These are phyloP conservation scores for Dicranocentrus wangi DNA, from an alignment of 2,888 invertebrate genomes.

Conservation along the genomic window DNA sequence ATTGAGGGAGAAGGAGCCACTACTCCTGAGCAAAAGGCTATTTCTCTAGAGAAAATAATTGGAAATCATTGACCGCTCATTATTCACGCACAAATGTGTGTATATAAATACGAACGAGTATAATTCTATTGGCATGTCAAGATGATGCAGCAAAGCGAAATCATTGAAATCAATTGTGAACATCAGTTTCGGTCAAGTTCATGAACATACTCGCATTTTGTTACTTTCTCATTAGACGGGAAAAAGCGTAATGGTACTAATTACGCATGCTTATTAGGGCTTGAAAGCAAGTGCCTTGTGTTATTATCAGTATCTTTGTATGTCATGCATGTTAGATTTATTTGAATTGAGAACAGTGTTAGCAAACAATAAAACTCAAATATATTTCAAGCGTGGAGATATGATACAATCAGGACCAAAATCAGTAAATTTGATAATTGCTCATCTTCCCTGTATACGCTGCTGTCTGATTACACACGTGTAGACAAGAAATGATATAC, in stretches of 20 bases:
- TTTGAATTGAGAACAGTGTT: not conserved
- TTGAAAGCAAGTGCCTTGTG: constrained; percentile 31
- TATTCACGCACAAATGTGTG: no score
- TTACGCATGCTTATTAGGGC: constrained; percentile 45
- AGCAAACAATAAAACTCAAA: not conserved
- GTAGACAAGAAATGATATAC: not conserved
- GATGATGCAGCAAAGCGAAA: no score
- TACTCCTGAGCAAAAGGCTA: no score
- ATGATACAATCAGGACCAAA: constrained; percentile 2
- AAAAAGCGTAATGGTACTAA: constrained; percentile 6
- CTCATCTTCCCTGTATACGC: no score
- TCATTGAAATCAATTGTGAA: no score
- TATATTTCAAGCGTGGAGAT: not conserved
- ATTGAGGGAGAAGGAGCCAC: no score
- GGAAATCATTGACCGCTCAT: no score
- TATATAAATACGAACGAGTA: no score
- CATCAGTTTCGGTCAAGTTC: no score
- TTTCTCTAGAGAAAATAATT: no score
- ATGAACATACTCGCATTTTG: no score
- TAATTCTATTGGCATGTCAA: no score
- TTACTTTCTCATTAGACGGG: constrained; percentile 21
- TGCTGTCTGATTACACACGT: not conserved
- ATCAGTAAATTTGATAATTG: constrained; percentile 7
- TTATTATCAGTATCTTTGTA: not conserved
- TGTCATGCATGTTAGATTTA: constrained; percentile 25